A percentile compares a stretch with the other conserved stretches of the same genome.
phyloP scores from a whole-genome alignment of 2,113 vertebrate genomes.

The Xenus cinereus region DNA sequence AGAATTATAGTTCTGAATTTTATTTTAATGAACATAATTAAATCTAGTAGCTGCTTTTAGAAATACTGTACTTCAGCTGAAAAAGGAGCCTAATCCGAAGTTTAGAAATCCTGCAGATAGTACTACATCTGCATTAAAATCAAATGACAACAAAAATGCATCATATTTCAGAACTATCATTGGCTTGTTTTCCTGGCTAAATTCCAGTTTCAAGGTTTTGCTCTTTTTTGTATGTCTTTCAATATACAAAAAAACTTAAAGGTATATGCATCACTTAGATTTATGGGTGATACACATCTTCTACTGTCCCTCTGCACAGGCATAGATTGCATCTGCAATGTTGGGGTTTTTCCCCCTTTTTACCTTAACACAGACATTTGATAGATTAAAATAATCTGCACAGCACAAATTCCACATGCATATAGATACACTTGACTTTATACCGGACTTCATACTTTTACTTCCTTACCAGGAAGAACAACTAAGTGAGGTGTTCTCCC shows the following conservation, averaged over 20 bases:
- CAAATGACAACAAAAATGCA: not conserved
- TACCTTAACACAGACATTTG: not conserved
- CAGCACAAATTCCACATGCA: not conserved
- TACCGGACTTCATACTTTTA: not conserved
- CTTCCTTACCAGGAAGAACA: not conserved
- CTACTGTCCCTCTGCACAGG: not conserved
- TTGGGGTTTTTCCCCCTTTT: fast-evolving
- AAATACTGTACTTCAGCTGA: not conserved
- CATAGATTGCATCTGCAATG: not conserved
- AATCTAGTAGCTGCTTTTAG: constrained; percentile 7
- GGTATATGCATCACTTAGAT: not conserved
- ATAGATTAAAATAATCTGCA: not conserved
- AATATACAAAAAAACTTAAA: not conserved
- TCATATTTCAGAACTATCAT: not conserved
- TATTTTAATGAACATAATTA: constrained; percentile 43
- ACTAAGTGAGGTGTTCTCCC: not conserved
- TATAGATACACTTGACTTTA: not conserved
- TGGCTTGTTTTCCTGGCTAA: not conserved
- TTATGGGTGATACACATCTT: not conserved
- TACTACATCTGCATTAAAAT: not conserved
- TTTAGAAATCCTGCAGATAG: not conserved
- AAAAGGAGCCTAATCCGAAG: not conserved
- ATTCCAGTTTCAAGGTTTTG: not conserved
- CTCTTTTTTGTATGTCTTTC: not conserved
- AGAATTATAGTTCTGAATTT: constrained; percentile 4